A percentile compares a stretch with the other conserved stretches of the same genome.
Conservation (phyloP, 2,888 invertebrate genomes). For the Drepanosiphum platanoidis region DNA sequence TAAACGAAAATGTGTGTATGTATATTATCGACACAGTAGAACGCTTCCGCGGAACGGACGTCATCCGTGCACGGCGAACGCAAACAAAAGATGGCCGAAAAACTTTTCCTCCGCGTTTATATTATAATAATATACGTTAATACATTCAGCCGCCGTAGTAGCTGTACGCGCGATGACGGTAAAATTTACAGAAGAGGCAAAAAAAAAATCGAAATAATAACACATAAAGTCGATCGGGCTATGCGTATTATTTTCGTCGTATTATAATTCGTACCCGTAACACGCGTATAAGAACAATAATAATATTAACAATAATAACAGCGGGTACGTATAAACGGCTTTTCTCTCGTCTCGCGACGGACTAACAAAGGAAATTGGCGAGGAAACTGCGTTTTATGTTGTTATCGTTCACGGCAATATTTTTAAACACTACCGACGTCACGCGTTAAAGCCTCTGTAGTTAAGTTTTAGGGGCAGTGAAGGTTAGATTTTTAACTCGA, state of each 20-base stretch:
- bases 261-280: background rate
- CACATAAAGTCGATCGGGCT: background rate
- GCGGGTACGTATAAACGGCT: too few relatives aligned
- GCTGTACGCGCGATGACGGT: background rate
- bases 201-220: background rate
- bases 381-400: too few relatives aligned
- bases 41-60: constrained; percentile 58
- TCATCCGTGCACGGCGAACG: constrained; percentile 59
- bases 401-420: too few relatives aligned
- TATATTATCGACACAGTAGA: constrained; percentile 47
- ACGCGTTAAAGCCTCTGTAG: too few relatives aligned
- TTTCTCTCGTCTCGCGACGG: background rate
- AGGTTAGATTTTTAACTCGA: too few relatives aligned
- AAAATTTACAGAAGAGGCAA: too few relatives aligned
- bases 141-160: background rate
- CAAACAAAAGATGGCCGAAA: constrained; percentile 51
- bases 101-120: constrained; percentile 37
- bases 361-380: background rate
- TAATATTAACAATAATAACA: too few relatives aligned
- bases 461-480: too few relatives aligned
- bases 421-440: too few relatives aligned
- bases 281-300: too few relatives aligned
- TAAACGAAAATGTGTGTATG: background rate
- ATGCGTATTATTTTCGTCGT: background rate
- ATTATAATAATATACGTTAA: background rate